Conservation (phyloP, 2,797 vertebrate genomes). For the Molossus alvarezi region DNA sequence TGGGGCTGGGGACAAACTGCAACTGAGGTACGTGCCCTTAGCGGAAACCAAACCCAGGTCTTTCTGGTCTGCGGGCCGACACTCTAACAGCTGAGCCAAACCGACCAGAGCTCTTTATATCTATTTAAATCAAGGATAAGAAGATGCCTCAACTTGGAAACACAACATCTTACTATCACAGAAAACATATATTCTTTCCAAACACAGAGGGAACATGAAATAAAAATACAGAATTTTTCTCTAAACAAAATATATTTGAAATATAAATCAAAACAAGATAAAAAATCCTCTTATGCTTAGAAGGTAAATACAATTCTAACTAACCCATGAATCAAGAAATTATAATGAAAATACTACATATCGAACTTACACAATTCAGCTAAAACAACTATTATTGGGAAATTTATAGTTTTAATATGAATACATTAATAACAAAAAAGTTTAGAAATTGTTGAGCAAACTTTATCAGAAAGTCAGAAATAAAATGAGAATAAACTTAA, state of each 20-base stretch:
- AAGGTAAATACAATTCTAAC: conserved; percentile 61
- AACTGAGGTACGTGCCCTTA: too few species aligned
- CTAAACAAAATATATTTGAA: conserved; percentile 54
- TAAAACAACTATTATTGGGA: background rate
- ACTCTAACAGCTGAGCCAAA: too few species aligned
- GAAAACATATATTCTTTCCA: conserved; percentile 41
- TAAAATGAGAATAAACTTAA: conserved; percentile 48
- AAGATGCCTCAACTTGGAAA: conserved; percentile 30
- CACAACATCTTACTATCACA: background rate
- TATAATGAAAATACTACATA: background rate
- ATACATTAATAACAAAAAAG: background rate
- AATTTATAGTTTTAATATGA: conserved; percentile 16
- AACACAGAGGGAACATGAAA: background rate
- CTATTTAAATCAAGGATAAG: conserved; percentile 10
- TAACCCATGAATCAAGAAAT: conserved; percentile 8
- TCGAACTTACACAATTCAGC: background rate
- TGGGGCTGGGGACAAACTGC: too few species aligned
- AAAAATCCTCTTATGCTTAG: conserved; percentile 45
- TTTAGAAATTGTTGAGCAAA: conserved; percentile 8
- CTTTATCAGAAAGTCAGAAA: background rate
- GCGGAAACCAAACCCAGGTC: too few species aligned
- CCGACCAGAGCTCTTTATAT: background rate
- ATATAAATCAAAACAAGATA: conserved; percentile 31
- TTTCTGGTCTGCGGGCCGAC: too few species aligned
- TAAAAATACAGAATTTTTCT: conserved; percentile 23